A percentile compares a stretch with the other conserved stretches of the same genome.
phyloP scores from a whole-genome alignment of 2,113 vertebrate species.

The Desmodus rotundus region DNA sequence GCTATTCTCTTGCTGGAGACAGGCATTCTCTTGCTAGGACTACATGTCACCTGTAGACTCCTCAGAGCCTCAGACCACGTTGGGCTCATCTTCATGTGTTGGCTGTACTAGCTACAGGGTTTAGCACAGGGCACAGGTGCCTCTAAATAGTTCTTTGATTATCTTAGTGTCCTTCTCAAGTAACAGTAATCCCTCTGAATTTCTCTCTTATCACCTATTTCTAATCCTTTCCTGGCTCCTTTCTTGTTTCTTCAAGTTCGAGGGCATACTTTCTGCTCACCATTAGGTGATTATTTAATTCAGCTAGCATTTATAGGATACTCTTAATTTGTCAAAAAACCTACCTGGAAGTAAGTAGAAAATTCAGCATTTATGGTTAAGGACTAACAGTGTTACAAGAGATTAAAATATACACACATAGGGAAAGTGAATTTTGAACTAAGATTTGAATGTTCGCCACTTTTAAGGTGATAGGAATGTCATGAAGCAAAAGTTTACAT shows the following conservation, averaged over 20 bases:
- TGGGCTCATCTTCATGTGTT: not conserved
- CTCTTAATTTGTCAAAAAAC: not conserved
- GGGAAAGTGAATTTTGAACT: not conserved
- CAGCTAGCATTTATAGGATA: not conserved
- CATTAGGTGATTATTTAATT: not conserved
- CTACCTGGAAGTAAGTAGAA: not conserved
- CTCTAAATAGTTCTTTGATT: not conserved
- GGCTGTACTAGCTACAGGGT: not conserved
- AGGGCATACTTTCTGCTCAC: not conserved
- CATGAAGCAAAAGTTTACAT: not conserved
- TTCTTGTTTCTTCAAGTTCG: not conserved
- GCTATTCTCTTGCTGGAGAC: not conserved
- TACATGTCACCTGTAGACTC: not conserved
- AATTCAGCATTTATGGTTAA: not conserved
- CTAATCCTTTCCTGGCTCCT: not conserved
- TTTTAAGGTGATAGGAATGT: constrained; percentile 10
- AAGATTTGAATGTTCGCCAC: not conserved
- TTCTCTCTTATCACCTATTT: not conserved
- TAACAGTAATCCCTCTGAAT: not conserved
- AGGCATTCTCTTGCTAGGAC: not conserved
- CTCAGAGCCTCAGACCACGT: not conserved
- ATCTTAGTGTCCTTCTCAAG: not conserved
- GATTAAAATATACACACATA: not conserved
- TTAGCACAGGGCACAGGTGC: not conserved
- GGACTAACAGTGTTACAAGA: not conserved